Evolutionary conservation across 2,113 vertebrate genomes (phyloP), one percentile per base, ranked within the genome.

Genomic region (Holacanthus passer): DNA sequence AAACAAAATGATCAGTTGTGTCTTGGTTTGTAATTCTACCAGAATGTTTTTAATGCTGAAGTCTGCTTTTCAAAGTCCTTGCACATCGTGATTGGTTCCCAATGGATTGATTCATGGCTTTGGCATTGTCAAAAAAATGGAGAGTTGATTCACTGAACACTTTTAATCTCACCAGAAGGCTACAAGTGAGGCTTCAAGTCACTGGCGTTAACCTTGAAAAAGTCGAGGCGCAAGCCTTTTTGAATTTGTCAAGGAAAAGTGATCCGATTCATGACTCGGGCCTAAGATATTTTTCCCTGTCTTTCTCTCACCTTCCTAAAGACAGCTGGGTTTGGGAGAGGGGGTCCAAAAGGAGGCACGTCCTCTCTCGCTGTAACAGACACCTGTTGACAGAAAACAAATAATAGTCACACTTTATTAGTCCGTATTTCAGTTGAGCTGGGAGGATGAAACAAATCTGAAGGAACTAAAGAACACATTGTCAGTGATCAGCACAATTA

Each of bases 311-410:
- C 98, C 97, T 98, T 99, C 79, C 95, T 96, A 90, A 98, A 98
- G 69, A 99, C 73, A 0, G 98, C 96, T 0, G 98, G 97, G 88
- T 97, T 96, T 0, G 97, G 97, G 24, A 98, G 95, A 0, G 97
- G 94, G 0, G 97, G 97, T 0, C 97, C 97, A 0, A 98, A 99
- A 53, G 96, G 94, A 67, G 97, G 97, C 1, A 99, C 97, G 0
- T 98, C 97, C 0, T 98, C 97, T 6, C 98, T 94, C 0, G 97
- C 97, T 0, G 97, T 98, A 87, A 99, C 96, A 0, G 97, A 98
- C 83, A 99, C 97, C 97, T 99, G 94, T 9, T 41, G 66, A 83
- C 16, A 64, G 9, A 4, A 79, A 78, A 74, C 31, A 56, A 53
- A 73, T 19, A 37, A 82, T 0, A 77, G 53, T 64, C 32, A 22